A percentile compares a stretch with the other conserved stretches of the same genome.
Evolutionary conservation across 2,113 vertebrate genomes (phyloP).

Genomic region (Entelurus aequoreus): DNA sequence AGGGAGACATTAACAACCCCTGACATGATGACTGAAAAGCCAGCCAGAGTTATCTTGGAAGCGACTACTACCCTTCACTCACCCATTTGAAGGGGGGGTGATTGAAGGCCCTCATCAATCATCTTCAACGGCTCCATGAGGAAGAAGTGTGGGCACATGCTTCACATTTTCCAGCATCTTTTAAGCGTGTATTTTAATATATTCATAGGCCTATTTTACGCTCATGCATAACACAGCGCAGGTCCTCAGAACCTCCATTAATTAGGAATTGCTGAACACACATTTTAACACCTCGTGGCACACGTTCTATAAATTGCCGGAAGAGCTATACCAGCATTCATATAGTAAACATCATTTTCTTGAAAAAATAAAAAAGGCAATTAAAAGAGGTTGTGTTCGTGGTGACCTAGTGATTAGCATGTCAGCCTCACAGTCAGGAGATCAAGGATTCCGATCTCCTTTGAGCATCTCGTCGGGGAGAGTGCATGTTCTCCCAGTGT

Average conservation of each 20-base stretch:
- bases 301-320: slow-evolving; percentile 46
- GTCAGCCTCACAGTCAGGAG: too few species aligned
- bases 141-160: slow-evolving; percentile 4
- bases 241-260: slow-evolving; percentile 40
- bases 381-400: too few species aligned
- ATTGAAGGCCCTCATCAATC: slow-evolving; percentile 51
- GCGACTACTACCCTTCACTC: slow-evolving; percentile 33
- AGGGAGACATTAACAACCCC: slow-evolving; percentile 59
- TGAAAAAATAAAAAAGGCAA: too few species aligned
- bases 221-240: slow-evolving; percentile 45
- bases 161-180: slow-evolving; percentile 24
- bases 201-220: slow-evolving; percentile 58
- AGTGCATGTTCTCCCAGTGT: too few species aligned
- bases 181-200: slow-evolving; percentile 46
- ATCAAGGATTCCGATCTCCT: too few species aligned
- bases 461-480: too few species aligned
- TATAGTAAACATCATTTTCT: background rate
- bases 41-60: slow-evolving; percentile 54
- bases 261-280: slow-evolving; percentile 61
- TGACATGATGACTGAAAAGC: slow-evolving; percentile 50
- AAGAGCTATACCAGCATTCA: slow-evolving; percentile 15
- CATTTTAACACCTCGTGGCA: slow-evolving; percentile 35
- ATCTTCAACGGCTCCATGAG: slow-evolving; percentile 40
- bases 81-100: slow-evolving; percentile 36
- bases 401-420: too few species aligned